Evolutionary conservation across 1,140 invertebrate species (phyloP).

Genomic region (Anoplophora glabripennis): DNA sequence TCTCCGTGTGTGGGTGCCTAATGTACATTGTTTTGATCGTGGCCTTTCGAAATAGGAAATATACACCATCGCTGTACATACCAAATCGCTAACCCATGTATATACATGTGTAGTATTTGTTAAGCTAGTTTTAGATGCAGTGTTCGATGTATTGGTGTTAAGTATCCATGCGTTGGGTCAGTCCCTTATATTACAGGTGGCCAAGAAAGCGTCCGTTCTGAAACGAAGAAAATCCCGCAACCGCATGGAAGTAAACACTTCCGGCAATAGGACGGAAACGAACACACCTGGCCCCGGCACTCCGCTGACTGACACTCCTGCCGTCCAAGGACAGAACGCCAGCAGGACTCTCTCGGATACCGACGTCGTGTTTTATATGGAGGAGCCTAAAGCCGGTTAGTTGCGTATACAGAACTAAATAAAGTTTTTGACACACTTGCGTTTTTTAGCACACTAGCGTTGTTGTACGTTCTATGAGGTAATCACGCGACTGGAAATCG

Average conservation of each 20-base stretch:
- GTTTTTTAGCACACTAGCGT: too few species aligned
- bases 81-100: too few species aligned
- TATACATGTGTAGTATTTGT: neutral
- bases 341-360: conserved; percentile 53
- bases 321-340: conserved; percentile 23
- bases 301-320: conserved; percentile 33
- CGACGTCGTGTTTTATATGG: conserved; percentile 69
- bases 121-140: conserved; percentile 43
- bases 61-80: too few species aligned
- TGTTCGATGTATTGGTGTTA: conserved; percentile 51
- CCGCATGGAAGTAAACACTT: conserved; percentile 59
- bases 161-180: conserved; percentile 54
- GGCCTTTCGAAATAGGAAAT: too few species aligned
- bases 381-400: conserved; percentile 63
- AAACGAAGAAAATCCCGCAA: conserved; percentile 68
- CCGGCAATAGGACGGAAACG: conserved; percentile 10
- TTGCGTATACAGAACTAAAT: neutral
- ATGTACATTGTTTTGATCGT: too few species aligned
- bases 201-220: conserved; percentile 70
- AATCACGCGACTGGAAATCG: too few species aligned
- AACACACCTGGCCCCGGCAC: conserved; percentile 38
- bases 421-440: too few species aligned
- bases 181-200: conserved; percentile 69
- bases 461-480: too few species aligned
- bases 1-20: too few species aligned